Conservation (phyloP, 2,888 invertebrate genomes). For the Pammene aurita region DNA sequence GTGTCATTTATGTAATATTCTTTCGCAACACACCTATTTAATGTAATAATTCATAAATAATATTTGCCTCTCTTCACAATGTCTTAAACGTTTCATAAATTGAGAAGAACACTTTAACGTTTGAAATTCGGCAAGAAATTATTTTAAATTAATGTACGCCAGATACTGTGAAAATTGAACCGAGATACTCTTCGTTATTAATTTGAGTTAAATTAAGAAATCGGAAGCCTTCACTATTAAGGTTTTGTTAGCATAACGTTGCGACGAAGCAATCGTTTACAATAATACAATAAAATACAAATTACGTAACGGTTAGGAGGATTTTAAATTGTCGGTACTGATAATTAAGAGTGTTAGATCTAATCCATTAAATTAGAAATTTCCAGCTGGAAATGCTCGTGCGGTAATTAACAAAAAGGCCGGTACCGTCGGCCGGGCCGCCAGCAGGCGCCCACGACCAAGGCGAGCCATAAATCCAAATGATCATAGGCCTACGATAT, state of each 20-base stretch:
- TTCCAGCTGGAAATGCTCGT: slow-evolving; percentile 53
- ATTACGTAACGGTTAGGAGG: slow-evolving; percentile 61
- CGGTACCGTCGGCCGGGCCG: slow-evolving; percentile 43
- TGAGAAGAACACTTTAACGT: background rate
- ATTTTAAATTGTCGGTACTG: slow-evolving; percentile 54
- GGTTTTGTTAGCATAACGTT: slow-evolving; percentile 24
- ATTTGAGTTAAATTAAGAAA: slow-evolving; percentile 23
- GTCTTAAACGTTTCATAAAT: background rate
- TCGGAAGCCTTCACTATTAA: slow-evolving; percentile 14
- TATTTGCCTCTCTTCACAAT: too few relatives aligned
- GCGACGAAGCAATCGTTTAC: slow-evolving; percentile 41
- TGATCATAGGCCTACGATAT: slow-evolving; percentile 66
- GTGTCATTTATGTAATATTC: too few relatives aligned
- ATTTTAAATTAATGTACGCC: slow-evolving; percentile 2
- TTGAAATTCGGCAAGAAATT: background rate
- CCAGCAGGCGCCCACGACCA: slow-evolving; percentile 27
- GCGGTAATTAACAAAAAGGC: slow-evolving; percentile 66
- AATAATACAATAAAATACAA: slow-evolving; percentile 54
- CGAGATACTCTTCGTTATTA: slow-evolving; percentile 4
- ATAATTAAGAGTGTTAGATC: slow-evolving; percentile 50
- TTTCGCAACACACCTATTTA: too few relatives aligned
- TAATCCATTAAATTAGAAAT: slow-evolving; percentile 64
- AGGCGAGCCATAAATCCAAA: slow-evolving; percentile 57
- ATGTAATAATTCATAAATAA: too few relatives aligned
- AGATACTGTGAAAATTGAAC: background rate